phyloP scores from a whole-genome alignment of 1,140 invertebrate genomes.

The Habropoda laboriosa region DNA sequence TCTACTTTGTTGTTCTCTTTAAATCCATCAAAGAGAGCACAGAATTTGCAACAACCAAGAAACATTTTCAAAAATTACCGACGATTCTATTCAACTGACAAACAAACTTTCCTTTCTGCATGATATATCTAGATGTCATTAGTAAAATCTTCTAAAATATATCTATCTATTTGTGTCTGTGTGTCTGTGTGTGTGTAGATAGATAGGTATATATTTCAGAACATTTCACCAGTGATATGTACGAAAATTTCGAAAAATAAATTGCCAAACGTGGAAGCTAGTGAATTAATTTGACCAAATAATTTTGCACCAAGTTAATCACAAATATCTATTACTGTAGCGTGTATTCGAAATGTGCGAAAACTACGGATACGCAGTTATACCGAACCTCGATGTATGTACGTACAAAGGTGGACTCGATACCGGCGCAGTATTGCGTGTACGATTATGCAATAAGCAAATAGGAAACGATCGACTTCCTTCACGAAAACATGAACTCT shows the following conservation, averaged over 20 bases:
- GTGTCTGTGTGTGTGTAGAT: no score
- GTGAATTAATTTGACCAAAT: no score
- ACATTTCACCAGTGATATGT: no score
- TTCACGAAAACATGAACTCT: conserved; percentile 51
- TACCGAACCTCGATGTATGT: conserved; percentile 8
- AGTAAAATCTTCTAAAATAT: no score
- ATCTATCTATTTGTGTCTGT: no score
- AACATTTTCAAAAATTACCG: neutral
- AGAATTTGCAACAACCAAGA: neutral
- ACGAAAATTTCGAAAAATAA: no score
- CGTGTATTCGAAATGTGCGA: neutral
- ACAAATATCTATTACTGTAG: no score
- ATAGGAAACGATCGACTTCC: conserved; percentile 67
- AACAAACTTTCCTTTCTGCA: no score
- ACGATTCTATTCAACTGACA: neutral
- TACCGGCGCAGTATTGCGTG: conserved; percentile 50
- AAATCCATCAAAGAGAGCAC: neutral
- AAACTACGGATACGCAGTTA: neutral
- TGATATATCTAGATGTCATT: no score
- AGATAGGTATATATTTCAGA: no score
- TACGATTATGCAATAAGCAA: conserved; percentile 62
- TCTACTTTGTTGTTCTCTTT: neutral
- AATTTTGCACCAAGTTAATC: no score
- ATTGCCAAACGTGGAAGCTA: no score
- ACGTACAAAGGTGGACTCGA: conserved; percentile 30